Evolutionary conservation across 2,888 invertebrate species (phyloP).

Genomic region (Xanthorhoe designata): DNA sequence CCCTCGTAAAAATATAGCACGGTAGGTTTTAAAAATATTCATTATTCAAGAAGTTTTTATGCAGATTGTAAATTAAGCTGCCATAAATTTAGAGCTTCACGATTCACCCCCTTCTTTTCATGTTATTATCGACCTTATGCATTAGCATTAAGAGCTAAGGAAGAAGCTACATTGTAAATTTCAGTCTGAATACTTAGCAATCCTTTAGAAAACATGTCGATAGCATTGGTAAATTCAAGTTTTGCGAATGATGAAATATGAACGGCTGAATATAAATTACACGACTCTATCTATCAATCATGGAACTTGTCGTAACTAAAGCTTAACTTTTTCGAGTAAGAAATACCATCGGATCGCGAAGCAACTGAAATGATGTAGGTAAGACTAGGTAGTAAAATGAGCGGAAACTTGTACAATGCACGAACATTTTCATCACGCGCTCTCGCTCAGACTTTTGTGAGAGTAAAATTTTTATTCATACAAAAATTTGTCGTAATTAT

Average conservation of each 20-base stretch:
- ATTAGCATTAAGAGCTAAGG: background rate
- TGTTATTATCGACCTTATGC: slow-evolving; percentile 8
- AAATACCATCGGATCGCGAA: slow-evolving; percentile 6
- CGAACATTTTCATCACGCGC: slow-evolving; percentile 4
- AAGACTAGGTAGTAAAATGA: slow-evolving; percentile 12
- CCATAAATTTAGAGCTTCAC: slow-evolving; percentile 30
- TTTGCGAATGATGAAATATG: slow-evolving; percentile 33
- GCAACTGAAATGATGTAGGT: slow-evolving; percentile 7
- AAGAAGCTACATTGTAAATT: background rate
- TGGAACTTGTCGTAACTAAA: slow-evolving; percentile 39
- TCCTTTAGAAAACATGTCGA: slow-evolving; percentile 36
- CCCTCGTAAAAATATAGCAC: slow-evolving; percentile 47
- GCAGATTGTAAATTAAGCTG: slow-evolving; percentile 29
- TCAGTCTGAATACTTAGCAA: slow-evolving; percentile 7
- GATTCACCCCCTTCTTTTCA: slow-evolving; percentile 13
- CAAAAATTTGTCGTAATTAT: too few species aligned
- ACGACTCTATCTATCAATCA: slow-evolving; percentile 51
- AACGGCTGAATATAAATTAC: slow-evolving; percentile 47
- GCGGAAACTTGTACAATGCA: slow-evolving; percentile 2
- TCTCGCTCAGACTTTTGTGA: background rate
- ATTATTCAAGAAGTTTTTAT: slow-evolving; percentile 35
- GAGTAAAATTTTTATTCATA: background rate
- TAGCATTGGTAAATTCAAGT: slow-evolving; percentile 30
- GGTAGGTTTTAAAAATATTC: slow-evolving; percentile 36
- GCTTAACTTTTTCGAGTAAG: slow-evolving; percentile 28